These are phyloP conservation scores for Calliopum simillimum DNA, from an alignment of 2,888 invertebrate species.

Conservation along the genomic window DNA sequence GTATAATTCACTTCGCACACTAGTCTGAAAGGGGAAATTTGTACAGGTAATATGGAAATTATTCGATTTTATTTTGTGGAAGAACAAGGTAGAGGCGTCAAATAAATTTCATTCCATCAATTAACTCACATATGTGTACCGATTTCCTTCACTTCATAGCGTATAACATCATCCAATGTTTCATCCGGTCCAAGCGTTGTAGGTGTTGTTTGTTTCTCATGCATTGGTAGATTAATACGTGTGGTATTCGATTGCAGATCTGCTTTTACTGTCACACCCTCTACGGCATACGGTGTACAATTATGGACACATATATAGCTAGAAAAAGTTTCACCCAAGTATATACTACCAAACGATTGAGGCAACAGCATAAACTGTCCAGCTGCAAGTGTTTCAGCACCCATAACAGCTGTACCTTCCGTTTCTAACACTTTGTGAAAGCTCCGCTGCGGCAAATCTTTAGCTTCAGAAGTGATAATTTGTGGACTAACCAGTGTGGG, in stretches of 20 bases:
- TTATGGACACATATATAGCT: conserved; percentile 98
- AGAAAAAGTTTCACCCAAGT: conserved; percentile 95
- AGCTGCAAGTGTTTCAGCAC: conserved; percentile 78
- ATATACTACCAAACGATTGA: conserved; percentile 98
- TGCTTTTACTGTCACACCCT: conserved; percentile 73
- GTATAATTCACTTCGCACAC: conserved; percentile 96
- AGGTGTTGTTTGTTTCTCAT: conserved; percentile 74
- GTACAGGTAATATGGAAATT: not conserved
- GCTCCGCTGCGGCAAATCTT: conserved; percentile 86
- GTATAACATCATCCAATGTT: conserved; percentile 94
- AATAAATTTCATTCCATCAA: no score
- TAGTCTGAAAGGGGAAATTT: conserved; percentile 70
- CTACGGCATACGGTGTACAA: conserved; percentile 84
- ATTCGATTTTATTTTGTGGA: no score
- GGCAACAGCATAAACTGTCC: conserved; percentile 93
- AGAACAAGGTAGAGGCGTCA: no score
- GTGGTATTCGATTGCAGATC: conserved; percentile 95
- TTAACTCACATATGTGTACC: conserved; percentile 91
- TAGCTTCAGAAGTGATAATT: conserved; percentile 85
- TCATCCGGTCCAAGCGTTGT: conserved; percentile 78
- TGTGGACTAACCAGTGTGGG: conserved; percentile 87
- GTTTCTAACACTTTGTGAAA: conserved; percentile 79
- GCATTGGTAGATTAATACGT: conserved; percentile 83
- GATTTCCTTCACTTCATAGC: conserved; percentile 99
- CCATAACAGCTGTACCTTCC: conserved; percentile 86